Conservation (phyloP, 35 echinoderm and acorn worm species). For the Ophiothrix spiculata region DNA sequence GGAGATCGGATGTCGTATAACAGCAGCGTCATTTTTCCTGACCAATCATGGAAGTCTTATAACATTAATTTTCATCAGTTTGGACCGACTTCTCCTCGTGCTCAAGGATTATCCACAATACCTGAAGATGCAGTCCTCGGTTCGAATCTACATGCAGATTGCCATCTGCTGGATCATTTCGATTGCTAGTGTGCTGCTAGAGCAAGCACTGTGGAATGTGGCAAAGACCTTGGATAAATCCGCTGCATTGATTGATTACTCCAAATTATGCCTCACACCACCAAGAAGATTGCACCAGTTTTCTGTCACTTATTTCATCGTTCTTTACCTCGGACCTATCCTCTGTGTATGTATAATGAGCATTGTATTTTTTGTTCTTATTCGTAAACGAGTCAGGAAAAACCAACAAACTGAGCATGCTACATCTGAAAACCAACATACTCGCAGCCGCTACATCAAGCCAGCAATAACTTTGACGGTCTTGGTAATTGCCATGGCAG, state of each 20-base stretch:
- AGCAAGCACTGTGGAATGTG: slow-evolving; percentile 4
- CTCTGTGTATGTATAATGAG: not conserved
- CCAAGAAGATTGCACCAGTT: not conserved
- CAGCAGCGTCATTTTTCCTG: not conserved
- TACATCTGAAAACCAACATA: not conserved
- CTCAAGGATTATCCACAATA: slow-evolving; percentile 26
- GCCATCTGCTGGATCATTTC: not conserved
- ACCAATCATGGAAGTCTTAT: not conserved
- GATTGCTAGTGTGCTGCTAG: not conserved
- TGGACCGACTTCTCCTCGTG: slow-evolving; percentile 22
- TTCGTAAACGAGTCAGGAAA: not conserved
- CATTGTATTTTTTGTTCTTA: not conserved
- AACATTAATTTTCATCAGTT: slow-evolving; percentile 19
- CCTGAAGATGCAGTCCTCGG: slow-evolving; percentile 8
- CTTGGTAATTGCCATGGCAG: not conserved
- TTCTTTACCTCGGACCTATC: not conserved
- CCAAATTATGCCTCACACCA: slow-evolving; percentile 9
- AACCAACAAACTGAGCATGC: not conserved
- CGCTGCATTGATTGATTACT: not conserved
- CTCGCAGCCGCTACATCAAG: not conserved
- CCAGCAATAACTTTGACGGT: not conserved
- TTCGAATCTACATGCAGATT: not conserved
- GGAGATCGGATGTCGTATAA: not conserved
- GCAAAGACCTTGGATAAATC: not conserved
- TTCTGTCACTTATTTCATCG: not conserved